Evolutionary conservation across 1,140 invertebrate species (phyloP).

Genomic region (Helicoverpa armigera): DNA sequence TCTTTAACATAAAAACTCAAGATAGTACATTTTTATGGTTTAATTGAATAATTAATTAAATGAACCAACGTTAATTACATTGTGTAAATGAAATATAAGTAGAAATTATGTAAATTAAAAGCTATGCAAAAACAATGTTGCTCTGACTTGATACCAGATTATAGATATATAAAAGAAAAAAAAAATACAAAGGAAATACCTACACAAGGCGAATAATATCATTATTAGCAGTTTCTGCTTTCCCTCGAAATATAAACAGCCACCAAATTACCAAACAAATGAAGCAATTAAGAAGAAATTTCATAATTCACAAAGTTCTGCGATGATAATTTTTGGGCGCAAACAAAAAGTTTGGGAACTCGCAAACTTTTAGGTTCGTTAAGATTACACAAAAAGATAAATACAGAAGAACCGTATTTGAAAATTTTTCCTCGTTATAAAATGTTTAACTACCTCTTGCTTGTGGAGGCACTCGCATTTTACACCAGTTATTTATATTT

Average conservation of each 20-base stretch:
- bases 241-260: background rate
- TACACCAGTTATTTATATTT: too few species aligned
- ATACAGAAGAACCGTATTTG: background rate
- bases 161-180: background rate
- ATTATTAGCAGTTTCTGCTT: background rate
- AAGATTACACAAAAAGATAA: constrained; percentile 10
- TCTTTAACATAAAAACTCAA: too few species aligned
- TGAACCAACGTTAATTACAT: too few species aligned
- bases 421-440: background rate
- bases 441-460: background rate
- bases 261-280: constrained; percentile 36
- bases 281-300: constrained; percentile 41
- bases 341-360: constrained; percentile 31
- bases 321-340: constrained; percentile 28
- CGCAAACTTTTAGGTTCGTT: constrained; percentile 17
- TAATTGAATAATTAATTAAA: too few species aligned
- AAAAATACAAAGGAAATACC: background rate
- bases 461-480: too few species aligned
- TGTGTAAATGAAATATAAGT: too few species aligned
- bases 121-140: too few species aligned
- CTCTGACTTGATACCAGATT: too few species aligned
- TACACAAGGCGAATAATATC: background rate
- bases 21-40: too few species aligned
- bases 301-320: constrained; percentile 35
- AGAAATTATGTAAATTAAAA: too few species aligned